Evolutionary conservation across 2,888 invertebrate species (phyloP).

Genomic region (Agrenia bidenticulata): DNA sequence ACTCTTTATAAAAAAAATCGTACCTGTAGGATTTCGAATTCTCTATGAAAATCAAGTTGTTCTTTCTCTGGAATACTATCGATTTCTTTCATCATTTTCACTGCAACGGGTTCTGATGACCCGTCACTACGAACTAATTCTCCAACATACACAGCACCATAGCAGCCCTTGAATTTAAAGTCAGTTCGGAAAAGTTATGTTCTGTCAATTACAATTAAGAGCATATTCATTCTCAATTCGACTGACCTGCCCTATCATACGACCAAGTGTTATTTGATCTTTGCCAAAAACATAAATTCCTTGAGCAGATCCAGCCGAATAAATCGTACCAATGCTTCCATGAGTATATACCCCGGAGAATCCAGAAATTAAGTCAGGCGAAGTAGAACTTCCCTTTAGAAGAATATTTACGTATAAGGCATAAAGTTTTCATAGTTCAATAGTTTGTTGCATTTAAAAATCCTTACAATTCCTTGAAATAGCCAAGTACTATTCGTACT

Average conservation of each 20-base stretch:
- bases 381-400: constrained; percentile 42
- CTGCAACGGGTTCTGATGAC: constrained; percentile 52
- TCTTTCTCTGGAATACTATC: constrained; percentile 58
- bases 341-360: constrained; percentile 48
- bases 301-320: constrained; percentile 50
- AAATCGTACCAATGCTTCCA: constrained; percentile 50
- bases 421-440: no score
- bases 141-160: constrained; percentile 81
- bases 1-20: no score
- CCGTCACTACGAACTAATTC: constrained; percentile 55
- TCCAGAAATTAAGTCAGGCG: constrained; percentile 51
- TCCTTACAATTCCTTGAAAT: constrained; percentile 43
- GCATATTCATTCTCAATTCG: no score
- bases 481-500: constrained; percentile 51
- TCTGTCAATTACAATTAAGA: not conserved
- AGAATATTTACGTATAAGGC: not conserved
- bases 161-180: constrained; percentile 68
- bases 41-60: constrained; percentile 73
- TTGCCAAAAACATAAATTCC: constrained; percentile 57
- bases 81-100: constrained; percentile 62
- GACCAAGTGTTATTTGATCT: constrained; percentile 64
- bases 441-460: not conserved
- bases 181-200: not conserved
- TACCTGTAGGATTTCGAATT: constrained; percentile 86
- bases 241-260: constrained; percentile 64